These are phyloP conservation scores for Neomicropteryx cornuta DNA, from an alignment of 1,140 invertebrate species.

Conservation along the genomic window DNA sequence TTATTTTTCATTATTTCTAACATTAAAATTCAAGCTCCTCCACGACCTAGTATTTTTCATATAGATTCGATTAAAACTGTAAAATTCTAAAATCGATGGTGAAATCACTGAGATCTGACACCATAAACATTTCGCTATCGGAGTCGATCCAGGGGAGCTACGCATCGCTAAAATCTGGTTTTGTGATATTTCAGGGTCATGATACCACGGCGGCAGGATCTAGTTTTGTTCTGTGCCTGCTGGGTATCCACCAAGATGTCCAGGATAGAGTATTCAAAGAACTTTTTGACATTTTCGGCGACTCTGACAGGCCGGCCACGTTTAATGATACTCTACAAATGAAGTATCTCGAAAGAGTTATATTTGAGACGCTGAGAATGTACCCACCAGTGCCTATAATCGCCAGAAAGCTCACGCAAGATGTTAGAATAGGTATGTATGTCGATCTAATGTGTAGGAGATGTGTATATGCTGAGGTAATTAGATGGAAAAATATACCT, in stretches of 20 bases:
- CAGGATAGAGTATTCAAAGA: conserved; percentile 68
- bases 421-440: conserved; percentile 49
- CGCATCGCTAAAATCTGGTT: too few relatives aligned
- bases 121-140: too few relatives aligned
- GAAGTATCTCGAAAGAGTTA: conserved; percentile 75
- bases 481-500: too few relatives aligned
- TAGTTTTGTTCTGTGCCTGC: conserved; percentile 72
- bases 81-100: too few relatives aligned
- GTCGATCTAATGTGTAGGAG: conserved; percentile 12
- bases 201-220: conserved; percentile 83
- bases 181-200: too few relatives aligned
- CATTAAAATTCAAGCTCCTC: too few relatives aligned
- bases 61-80: too few relatives aligned
- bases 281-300: conserved; percentile 71
- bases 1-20: too few relatives aligned
- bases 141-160: too few relatives aligned
- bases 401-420: conserved; percentile 58
- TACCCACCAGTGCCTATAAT: conserved; percentile 79
- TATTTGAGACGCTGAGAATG: conserved; percentile 73
- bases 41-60: too few relatives aligned
- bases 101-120: too few relatives aligned
- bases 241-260: conserved; percentile 70
- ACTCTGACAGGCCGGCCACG: conserved; percentile 59
- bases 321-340: conserved; percentile 68
- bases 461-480: too few relatives aligned